Base-by-base conservation (phyloP, 2,797 vertebrate genomes). In the Etheostoma nigrum region DNA sequence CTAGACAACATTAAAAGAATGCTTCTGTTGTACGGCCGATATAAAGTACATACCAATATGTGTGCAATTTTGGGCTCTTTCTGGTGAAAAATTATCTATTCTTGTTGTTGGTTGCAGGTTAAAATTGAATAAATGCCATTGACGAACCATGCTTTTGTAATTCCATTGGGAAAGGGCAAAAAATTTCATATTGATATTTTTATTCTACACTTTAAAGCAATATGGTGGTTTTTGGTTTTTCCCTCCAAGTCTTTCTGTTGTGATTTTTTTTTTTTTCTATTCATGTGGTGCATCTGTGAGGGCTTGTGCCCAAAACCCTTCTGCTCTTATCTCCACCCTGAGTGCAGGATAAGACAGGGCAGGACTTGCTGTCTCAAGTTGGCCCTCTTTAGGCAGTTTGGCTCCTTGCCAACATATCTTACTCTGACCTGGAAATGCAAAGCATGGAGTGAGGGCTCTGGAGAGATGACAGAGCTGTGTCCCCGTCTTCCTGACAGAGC, bases 381-480 rank as follows among this genome's bases (percentile, higher is more conserved):
- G 78, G 68, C 79, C 83, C 74, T 83, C 69, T 84, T 88, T 81
- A 79, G 82, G 79, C 86, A 72, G 53, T 83, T 86, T 85, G 74
- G 82, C 86, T 92, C 71, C 62, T 71, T 79, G 81, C 78, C 83
- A 80, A 33, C 71, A 82, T 74, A 85, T 90, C 78, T 75, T 74
- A 23, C 49, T 59, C 77, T 86, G 91, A 91, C 90, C 91, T 88
- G 87, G 65, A 89, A 91, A 88, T 86, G 62, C 90, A 86, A 85
- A 83, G 83, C 82, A 52, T n/a, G 23, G 69, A 76, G 77, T 4
- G 67, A 81, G 72, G 68, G 71, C 82, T 90, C 81, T 66, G 74
- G 81, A 85, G 85, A 82, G 77, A 86, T 80, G 88, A 90, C 75
- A 83, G 79, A 83, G 78, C 80, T 66, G 60, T 78, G 81, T 82